A percentile compares a stretch with the other conserved stretches of the same genome.
Conservation (phyloP, 2,113 vertebrate genomes). For the Odocoileus hemionus region DNA sequence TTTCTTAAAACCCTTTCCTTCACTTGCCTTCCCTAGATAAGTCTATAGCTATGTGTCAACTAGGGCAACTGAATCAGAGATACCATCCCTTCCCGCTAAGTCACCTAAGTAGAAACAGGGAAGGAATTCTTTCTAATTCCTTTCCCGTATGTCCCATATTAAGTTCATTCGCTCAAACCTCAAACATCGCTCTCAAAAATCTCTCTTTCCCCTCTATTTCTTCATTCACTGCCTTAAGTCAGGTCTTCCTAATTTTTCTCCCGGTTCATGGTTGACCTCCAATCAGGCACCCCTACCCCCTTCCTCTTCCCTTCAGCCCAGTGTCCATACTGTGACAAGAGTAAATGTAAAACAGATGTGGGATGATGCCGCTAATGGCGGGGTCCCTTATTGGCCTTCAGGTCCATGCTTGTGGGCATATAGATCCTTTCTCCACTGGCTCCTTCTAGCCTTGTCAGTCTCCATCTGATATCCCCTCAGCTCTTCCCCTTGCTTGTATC, state of each 20-base stretch:
- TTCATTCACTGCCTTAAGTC: not conserved
- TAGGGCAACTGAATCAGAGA: not conserved
- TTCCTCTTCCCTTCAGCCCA: not conserved
- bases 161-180: not conserved
- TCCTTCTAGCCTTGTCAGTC: not conserved
- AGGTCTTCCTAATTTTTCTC: not conserved
- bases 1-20: not conserved
- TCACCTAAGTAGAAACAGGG: not conserved
- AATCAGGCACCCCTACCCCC: too few species aligned
- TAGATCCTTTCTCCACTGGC: not conserved
- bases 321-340: not conserved
- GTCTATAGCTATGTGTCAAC: not conserved
- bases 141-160: not conserved
- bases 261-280: not conserved
- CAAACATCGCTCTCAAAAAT: not conserved
- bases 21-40: not conserved
- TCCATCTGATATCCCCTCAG: not conserved
- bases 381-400: not conserved
- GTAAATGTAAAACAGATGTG: not conserved
- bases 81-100: not conserved
- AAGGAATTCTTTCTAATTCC: not conserved
- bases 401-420: not conserved
- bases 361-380: not conserved
- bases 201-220: not conserved
- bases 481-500: not conserved